Conservation (phyloP, 2,888 invertebrate genomes). For the Coenonympha arcania region DNA sequence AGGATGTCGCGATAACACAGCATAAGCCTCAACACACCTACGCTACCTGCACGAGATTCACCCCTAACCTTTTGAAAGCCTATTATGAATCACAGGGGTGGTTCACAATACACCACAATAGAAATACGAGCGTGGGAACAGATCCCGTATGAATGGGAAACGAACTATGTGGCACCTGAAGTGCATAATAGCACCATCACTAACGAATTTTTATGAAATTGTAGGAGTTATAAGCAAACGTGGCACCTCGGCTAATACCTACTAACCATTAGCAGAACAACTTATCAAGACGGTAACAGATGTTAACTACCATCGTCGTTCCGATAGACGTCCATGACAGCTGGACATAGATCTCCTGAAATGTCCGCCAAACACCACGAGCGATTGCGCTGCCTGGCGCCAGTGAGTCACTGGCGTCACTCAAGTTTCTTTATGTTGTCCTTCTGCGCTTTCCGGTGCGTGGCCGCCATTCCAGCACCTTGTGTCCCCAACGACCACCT, state of each 20-base stretch:
- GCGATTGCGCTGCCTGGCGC: too few relatives aligned
- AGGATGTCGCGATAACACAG: background rate
- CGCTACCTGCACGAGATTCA: slow-evolving; percentile 53
- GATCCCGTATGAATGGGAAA: slow-evolving; percentile 43
- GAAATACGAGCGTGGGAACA: slow-evolving; percentile 60
- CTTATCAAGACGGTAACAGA: too few relatives aligned
- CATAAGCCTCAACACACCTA: slow-evolving; percentile 24
- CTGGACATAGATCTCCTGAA: too few relatives aligned
- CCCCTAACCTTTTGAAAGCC: slow-evolving; percentile 53
- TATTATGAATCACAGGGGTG: slow-evolving; percentile 52
- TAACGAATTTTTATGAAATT: slow-evolving; percentile 19
- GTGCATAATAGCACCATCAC: slow-evolving; percentile 16
- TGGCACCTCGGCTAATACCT: background rate
- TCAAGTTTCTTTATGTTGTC: too few relatives aligned
- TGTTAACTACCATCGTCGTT: too few relatives aligned
- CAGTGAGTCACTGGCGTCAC: too few relatives aligned
- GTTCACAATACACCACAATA: slow-evolving; percentile 43
- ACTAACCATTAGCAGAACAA: background rate
- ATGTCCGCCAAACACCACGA: too few relatives aligned
- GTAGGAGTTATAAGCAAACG: slow-evolving; percentile 11
- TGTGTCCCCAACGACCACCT: too few relatives aligned
- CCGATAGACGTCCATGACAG: too few relatives aligned
- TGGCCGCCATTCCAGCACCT: too few relatives aligned
- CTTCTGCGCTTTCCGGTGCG: too few relatives aligned
- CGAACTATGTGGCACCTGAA: slow-evolving; percentile 47